A percentile compares a stretch with the other conserved stretches of the same genome.
Evolutionary conservation across 2,797 vertebrate species (phyloP).

Genomic region (Bucorvus abyssinicus): DNA sequence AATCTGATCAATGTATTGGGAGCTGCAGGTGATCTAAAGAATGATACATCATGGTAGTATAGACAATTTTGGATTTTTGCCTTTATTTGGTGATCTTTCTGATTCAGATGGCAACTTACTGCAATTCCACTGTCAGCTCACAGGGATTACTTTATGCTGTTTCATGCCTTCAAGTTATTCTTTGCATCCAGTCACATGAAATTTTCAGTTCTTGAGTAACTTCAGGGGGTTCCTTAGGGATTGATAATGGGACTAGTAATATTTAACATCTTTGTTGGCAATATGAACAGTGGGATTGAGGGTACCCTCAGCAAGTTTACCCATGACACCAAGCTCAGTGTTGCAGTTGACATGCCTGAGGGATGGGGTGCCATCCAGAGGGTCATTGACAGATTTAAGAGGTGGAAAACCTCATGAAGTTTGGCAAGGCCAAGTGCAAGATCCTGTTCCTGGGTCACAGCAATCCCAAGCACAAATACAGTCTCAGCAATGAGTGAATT

Average conservation of each 20-base stretch:
- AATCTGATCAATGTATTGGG: background rate
- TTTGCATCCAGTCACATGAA: background rate
- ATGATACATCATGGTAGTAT: background rate
- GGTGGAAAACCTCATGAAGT: background rate
- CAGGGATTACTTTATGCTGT: background rate
- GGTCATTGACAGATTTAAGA: background rate
- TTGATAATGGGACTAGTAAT: background rate
- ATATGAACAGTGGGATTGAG: background rate
- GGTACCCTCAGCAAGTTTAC: background rate
- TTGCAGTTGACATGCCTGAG: background rate
- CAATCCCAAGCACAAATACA: background rate
- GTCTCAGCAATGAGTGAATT: background rate
- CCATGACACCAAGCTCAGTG: background rate
- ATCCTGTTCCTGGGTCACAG: background rate
- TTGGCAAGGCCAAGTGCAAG: background rate
- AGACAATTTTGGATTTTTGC: background rate
- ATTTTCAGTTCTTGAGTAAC: background rate
- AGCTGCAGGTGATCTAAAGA: background rate
- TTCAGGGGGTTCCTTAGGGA: background rate
- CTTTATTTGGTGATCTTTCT: background rate
- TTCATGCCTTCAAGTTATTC: background rate
- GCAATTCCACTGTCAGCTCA: background rate
- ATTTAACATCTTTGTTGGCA: background rate
- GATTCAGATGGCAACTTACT: background rate
- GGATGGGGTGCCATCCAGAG: background rate